Evolutionary conservation across 1,140 invertebrate species (phyloP).

Genomic region (Cephus cinctus): DNA sequence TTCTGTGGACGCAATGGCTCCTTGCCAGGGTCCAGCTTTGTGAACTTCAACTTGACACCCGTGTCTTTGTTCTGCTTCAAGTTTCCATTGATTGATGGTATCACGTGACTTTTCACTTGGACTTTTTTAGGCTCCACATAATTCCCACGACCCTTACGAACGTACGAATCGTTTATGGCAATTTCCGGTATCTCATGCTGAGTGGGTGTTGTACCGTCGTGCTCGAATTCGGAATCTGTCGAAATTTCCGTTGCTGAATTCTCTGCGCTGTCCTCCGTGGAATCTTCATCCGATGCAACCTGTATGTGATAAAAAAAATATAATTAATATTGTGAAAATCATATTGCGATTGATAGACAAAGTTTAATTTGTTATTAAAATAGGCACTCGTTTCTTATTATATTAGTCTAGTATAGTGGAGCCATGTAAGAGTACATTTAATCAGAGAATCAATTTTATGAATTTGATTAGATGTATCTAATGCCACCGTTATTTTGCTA

Average conservation of each 20-base stretch:
- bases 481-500: too few species aligned
- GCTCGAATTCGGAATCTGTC: constrained; percentile 87
- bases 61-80: constrained; percentile 22
- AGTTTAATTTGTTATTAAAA: constrained; percentile 5
- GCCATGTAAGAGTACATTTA: too few species aligned
- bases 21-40: constrained; percentile 50
- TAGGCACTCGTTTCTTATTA: background rate
- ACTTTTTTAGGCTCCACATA: constrained; percentile 60
- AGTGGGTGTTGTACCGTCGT: constrained; percentile 72
- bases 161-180: constrained; percentile 63
- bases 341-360: background rate
- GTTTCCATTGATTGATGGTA: constrained; percentile 46
- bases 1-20: background rate
- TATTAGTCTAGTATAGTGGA: too few species aligned
- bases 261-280: constrained; percentile 66
- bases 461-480: too few species aligned
- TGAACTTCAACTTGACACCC: constrained; percentile 49
- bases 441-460: too few species aligned
- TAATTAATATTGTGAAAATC: background rate
- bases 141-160: constrained; percentile 54
- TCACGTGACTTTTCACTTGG: constrained; percentile 58
- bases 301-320: constrained; percentile 37
- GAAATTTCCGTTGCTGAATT: constrained; percentile 88
- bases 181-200: constrained; percentile 66
- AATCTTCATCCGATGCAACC: constrained; percentile 70